Evolutionary conservation across 2,888 invertebrate genomes (phyloP).

Genomic region (Oxyscelio sp.): DNA sequence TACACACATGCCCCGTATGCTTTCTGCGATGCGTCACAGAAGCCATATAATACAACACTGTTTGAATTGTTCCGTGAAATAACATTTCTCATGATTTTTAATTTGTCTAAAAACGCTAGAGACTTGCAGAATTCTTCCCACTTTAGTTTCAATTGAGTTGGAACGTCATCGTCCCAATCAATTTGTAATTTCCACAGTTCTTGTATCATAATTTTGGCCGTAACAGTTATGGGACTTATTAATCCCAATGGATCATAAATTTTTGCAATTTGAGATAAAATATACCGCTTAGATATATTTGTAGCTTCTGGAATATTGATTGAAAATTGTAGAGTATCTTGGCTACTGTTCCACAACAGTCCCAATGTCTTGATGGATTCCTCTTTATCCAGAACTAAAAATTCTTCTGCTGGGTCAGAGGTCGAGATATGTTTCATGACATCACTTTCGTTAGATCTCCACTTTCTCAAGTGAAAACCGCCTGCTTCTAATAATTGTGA

Average conservation of each 20-base stretch:
- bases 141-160: not conserved
- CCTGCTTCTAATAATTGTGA: slow-evolving; percentile 12
- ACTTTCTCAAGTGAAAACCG: slow-evolving; percentile 53
- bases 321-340: slow-evolving; percentile 49
- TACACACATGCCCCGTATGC: slow-evolving; percentile 79
- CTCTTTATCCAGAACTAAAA: not conserved
- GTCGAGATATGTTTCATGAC: not conserved
- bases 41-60: slow-evolving; percentile 61
- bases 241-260: slow-evolving; percentile 69
- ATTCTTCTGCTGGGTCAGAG: not conserved
- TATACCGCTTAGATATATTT: slow-evolving; percentile 24
- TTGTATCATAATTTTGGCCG: slow-evolving; percentile 61
- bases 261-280: no score
- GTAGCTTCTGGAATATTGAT: slow-evolving; percentile 4
- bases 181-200: slow-evolving; percentile 29
- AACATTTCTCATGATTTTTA: slow-evolving; percentile 39
- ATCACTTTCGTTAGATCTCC: slow-evolving; percentile 27
- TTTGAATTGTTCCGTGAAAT: not conserved
- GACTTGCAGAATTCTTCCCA: slow-evolving; percentile 26
- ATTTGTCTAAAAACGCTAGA: slow-evolving; percentile 16
- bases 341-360: slow-evolving; percentile 56
- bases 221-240: slow-evolving; percentile 52
- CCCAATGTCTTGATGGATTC: slow-evolving; percentile 58
- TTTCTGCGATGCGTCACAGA: slow-evolving; percentile 74
- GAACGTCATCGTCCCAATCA: slow-evolving; percentile 43